Conservation (phyloP, 2,113 vertebrate genomes). For the Tupaia chinensis region DNA sequence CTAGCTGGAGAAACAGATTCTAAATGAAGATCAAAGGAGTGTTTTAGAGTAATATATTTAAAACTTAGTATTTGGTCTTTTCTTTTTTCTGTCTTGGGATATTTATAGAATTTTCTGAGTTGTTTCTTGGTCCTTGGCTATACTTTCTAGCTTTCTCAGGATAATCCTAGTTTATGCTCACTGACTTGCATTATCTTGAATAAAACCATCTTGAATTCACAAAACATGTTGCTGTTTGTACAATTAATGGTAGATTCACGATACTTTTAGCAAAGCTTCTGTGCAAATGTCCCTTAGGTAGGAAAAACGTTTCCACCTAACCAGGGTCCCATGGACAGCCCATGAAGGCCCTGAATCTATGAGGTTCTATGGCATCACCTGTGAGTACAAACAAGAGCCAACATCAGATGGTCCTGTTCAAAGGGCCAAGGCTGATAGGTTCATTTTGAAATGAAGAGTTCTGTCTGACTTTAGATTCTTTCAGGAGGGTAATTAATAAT, state of each 20-base stretch:
- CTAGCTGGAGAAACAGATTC: background rate
- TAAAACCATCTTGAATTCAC: background rate
- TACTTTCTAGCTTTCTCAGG: background rate
- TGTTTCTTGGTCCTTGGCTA: background rate
- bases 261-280: background rate
- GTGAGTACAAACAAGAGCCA: background rate
- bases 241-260: background rate
- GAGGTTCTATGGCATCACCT: background rate
- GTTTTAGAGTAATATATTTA: background rate
- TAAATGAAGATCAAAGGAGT: background rate
- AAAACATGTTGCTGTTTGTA: background rate
- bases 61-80: background rate
- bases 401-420: background rate
- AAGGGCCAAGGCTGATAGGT: background rate
- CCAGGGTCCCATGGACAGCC: background rate
- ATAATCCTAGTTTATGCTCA: background rate
- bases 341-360: accelerated
- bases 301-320: background rate
- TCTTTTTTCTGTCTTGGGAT: background rate
- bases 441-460: slow-evolving; percentile 73
- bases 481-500: slow-evolving; percentile 91
- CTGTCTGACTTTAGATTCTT: slow-evolving; percentile 79
- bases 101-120: background rate
- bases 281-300: background rate
- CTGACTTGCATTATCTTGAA: background rate